Base-by-base conservation (phyloP, 2,888 invertebrate species). In the Nomada fabriciana region DNA sequence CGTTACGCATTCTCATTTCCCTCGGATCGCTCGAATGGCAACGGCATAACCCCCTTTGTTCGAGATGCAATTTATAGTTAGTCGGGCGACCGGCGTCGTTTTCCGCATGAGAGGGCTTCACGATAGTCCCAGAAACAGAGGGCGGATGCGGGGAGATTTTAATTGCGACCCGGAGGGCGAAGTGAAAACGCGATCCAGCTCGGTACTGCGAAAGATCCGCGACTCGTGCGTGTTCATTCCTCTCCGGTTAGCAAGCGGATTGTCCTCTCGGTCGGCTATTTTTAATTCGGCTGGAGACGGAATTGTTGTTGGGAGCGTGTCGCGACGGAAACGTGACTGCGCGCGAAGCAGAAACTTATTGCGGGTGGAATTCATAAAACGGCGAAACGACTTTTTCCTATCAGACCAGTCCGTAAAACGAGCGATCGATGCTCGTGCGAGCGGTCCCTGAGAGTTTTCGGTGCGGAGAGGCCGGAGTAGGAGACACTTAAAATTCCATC, bases 401-500 rank as follows among this genome's bases (percentile, higher is more conserved):
- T 36, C 36, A 0, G 36, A 36, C 5, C 7, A 7, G 36, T 36
- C 0, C 36, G 36, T 7, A 36, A 36, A 7, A 36, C 36, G 36
- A 36, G 36, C 36, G 36, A 36, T 36, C 36, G 36, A 36, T 36
- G 36, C 36, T 36, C 47, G 47, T 3, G 47, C 15, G 47, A 47
- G 1, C 47, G 47, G 15, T 47, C 47, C 13, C 47, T 23, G 55
- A 69, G 47, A 25, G 42, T 55, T 61, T 53, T 69, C 57, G 36
- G 15, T 25, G 61, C 60, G 52, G 15, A 13, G 25, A 15, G n/a
- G 36, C 57, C 50, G 47, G 18, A 60, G n/a, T 50, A 65, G 23
- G 36, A 55, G 42, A 47, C 78, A 63, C 82, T 78, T 83, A 74
- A 85, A 87, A 85, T 87, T 85, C 76, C 83, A 55, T 73, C 77